These are phyloP conservation scores for Micromys minutus DNA, from an alignment of 2,113 vertebrate genomes.

Conservation along the genomic window DNA sequence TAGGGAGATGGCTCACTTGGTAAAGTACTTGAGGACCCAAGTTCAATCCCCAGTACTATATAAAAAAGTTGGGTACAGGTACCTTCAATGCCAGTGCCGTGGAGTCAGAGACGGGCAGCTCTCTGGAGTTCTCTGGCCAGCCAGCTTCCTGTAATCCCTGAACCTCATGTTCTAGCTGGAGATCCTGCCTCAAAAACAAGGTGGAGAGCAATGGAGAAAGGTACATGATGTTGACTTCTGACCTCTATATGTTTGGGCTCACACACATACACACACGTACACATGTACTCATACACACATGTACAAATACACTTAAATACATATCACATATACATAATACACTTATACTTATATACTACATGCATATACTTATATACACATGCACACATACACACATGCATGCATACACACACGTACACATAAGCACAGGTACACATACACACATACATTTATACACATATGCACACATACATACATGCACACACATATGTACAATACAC, in stretches of 20 bases:
- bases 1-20: background rate
- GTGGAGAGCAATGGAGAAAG: background rate
- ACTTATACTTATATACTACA: background rate
- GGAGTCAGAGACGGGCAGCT: background rate
- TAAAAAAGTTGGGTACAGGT: background rate
- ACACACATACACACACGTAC: background rate
- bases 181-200: background rate
- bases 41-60: background rate
- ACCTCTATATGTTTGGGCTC: background rate
- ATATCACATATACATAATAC: background rate
- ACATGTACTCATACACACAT: background rate
- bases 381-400: background rate
- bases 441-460: no score
- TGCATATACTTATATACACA: background rate
- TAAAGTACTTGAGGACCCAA: background rate
- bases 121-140: background rate
- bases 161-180: background rate
- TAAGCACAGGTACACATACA: no score
- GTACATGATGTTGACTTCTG: background rate
- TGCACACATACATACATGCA: no score
- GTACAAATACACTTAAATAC: background rate
- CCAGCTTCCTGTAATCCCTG: background rate
- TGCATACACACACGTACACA: background rate
- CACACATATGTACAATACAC: no score
- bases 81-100: no score